Evolutionary conservation across 2,797 vertebrate genomes (phyloP).

Genomic region (Leuciscus waleckii): DNA sequence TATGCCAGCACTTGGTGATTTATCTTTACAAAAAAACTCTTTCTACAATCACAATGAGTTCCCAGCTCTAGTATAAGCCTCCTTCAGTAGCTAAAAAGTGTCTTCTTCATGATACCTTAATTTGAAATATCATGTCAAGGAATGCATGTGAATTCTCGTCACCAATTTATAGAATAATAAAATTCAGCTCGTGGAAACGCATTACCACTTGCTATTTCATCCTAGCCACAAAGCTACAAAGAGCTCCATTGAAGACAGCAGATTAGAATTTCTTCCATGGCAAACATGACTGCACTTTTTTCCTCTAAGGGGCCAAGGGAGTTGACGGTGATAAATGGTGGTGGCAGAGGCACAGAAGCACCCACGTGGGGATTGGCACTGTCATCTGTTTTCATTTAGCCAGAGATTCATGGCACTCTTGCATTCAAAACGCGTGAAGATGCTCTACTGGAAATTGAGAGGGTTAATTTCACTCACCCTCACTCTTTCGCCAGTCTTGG

Average conservation of each 20-base stretch:
- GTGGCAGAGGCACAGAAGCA: conserved; percentile 49
- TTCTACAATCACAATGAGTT: neutral
- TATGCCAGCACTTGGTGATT: conserved; percentile 61
- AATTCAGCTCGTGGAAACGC: conserved; percentile 47
- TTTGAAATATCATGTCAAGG: conserved; percentile 50
- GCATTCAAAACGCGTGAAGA: conserved; percentile 18
- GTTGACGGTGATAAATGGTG: conserved; percentile 63
- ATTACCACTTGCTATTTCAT: conserved; percentile 54
- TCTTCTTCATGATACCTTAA: conserved; percentile 48
- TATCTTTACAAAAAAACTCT: conserved; percentile 74
- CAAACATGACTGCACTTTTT: conserved; percentile 37
- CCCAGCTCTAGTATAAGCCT: conserved; percentile 42
- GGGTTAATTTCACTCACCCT: conserved; percentile 48
- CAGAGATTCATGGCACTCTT: conserved; percentile 28
- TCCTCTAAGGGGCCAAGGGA: conserved; percentile 54
- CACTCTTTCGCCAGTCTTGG: neutral
- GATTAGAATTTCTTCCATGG: conserved; percentile 61
- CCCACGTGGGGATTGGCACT: conserved; percentile 51
- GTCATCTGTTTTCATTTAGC: conserved; percentile 68
- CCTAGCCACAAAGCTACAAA: conserved; percentile 52
- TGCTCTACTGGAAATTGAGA: conserved; percentile 42
- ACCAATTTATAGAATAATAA: conserved; percentile 52
- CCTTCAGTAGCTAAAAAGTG: conserved; percentile 34
- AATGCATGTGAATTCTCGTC: conserved; percentile 20
- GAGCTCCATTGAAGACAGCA: conserved; percentile 57